phyloP scores from a whole-genome alignment of 2,888 invertebrate species.

The Bombylius major region DNA sequence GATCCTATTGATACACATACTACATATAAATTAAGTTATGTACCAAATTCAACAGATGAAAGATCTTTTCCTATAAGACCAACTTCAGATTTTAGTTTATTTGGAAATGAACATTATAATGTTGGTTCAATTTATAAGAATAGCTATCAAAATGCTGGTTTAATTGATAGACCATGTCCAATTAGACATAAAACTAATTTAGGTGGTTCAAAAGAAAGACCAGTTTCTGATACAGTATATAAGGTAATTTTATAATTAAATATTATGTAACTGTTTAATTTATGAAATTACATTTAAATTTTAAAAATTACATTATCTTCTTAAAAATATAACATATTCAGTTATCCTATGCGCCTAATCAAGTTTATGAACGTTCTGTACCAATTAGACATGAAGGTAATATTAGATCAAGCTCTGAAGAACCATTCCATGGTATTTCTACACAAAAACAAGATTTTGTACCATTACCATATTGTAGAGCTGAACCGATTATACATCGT shows the following conservation, averaged over 20 bases:
- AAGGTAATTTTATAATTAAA: conserved; percentile 19
- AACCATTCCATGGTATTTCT: conserved; percentile 59
- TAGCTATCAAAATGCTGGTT: background rate
- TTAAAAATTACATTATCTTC: background rate
- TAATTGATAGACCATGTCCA: background rate
- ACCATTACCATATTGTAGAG: conserved; percentile 42
- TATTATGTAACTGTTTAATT: background rate
- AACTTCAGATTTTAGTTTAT: conserved; percentile 20
- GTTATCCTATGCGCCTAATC: conserved; percentile 47
- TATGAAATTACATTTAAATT: background rate
- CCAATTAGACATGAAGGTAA: conserved; percentile 50
- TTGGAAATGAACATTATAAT: conserved; percentile 18
- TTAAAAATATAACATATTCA: conserved; percentile 15
- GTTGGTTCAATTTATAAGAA: conserved; percentile 19
- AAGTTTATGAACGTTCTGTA: conserved; percentile 40
- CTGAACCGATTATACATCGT: conserved; percentile 23
- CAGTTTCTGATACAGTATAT: conserved; percentile 27
- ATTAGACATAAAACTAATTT: background rate
- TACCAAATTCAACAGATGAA: conserved; percentile 28
- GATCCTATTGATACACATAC: conserved; percentile 38
- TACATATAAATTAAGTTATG: conserved; percentile 44
- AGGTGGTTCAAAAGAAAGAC: conserved; percentile 16
- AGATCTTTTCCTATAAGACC: conserved; percentile 23
- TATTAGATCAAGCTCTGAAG: conserved; percentile 43
- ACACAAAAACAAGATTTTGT: conserved; percentile 62